Conservation (phyloP, 1,140 invertebrate genomes). For the Achroia grisella region DNA sequence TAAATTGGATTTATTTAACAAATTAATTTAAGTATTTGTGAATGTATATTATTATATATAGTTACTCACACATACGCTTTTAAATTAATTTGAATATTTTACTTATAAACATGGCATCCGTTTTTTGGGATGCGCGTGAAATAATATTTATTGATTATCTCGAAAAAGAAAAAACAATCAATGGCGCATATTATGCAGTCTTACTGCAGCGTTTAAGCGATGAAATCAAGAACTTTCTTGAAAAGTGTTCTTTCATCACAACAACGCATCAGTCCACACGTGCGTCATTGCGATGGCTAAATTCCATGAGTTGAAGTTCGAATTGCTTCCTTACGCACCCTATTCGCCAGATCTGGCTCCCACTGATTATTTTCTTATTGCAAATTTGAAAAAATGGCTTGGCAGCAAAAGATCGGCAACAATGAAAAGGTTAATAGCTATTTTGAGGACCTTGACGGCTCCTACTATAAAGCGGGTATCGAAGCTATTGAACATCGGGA, state of each 20-base stretch:
- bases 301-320: conserved; percentile 19
- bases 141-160: conserved; percentile 27
- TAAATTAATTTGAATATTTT: no score
- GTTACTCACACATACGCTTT: no score
- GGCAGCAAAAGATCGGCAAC: conserved; percentile 31
- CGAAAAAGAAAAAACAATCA: conserved; percentile 22
- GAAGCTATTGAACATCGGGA: no score
- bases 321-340: conserved; percentile 34
- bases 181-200: no score
- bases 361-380: conserved; percentile 50
- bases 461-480: no score
- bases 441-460: conserved; percentile 23
- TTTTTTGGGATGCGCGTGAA: conserved; percentile 3
- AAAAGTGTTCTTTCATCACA: conserved; percentile 30
- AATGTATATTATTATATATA: no score
- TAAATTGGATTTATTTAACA: no score
- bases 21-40: no score
- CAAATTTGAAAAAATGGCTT: conserved; percentile 41
- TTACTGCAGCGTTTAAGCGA: no score
- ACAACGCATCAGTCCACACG: conserved; percentile 38
- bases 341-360: conserved; percentile 55
- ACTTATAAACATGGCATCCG: neutral
- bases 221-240: conserved; percentile 9
- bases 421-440: conserved; percentile 24
- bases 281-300: conserved; percentile 22